Evolutionary conservation across 1,140 invertebrate genomes (phyloP).

Genomic region (Teleopsis dalmanni): DNA sequence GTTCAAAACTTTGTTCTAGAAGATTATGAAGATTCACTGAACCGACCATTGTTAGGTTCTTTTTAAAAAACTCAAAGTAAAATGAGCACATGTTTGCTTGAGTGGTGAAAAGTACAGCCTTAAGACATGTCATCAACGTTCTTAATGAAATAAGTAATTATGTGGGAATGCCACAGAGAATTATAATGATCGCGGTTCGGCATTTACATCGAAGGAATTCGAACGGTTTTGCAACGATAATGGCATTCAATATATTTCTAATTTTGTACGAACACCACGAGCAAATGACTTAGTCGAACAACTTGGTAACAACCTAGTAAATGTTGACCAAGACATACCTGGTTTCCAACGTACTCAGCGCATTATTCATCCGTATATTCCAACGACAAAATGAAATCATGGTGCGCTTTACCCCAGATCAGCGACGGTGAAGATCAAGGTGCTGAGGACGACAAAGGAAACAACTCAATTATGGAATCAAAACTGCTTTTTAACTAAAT

Average conservation of each 20-base stretch:
- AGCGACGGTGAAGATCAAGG: too few relatives aligned
- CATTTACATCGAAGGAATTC: slow-evolving; percentile 7
- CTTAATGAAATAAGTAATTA: background rate
- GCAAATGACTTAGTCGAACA: background rate
- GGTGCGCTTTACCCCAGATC: too few relatives aligned
- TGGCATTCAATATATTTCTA: background rate
- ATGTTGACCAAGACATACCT: too few relatives aligned
- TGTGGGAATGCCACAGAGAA: background rate
- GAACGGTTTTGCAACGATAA: background rate
- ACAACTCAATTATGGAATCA: too few relatives aligned
- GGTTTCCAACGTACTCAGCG: too few relatives aligned
- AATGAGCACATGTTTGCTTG: background rate
- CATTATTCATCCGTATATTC: too few relatives aligned
- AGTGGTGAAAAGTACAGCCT: background rate
- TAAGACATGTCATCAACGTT: background rate
- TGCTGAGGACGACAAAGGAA: too few relatives aligned
- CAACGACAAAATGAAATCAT: too few relatives aligned
- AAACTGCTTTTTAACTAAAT: too few relatives aligned
- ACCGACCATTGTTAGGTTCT: background rate
- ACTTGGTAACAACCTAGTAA: too few relatives aligned
- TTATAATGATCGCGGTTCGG: slow-evolving; percentile 2
- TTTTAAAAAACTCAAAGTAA: background rate
- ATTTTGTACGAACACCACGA: background rate
- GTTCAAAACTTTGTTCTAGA: too few relatives aligned
- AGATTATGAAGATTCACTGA: too few relatives aligned